Base-by-base conservation (phyloP, 2,797 vertebrate genomes). In the Smutsia temminckii region DNA sequence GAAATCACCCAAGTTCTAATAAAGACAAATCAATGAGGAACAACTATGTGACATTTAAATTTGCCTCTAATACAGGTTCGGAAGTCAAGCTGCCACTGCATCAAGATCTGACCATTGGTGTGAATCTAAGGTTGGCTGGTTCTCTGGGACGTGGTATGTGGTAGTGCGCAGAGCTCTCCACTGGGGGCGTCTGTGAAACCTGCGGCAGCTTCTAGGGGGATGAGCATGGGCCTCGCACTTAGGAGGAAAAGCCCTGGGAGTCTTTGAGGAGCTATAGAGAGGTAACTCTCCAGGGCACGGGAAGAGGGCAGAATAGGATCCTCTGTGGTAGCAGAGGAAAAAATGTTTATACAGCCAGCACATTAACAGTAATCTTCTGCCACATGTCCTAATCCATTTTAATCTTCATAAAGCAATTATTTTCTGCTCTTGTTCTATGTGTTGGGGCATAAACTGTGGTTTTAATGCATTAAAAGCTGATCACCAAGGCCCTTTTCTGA, bases 21-120 rank as follows among this genome's bases (percentile, higher is more conserved):
- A 92, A 89, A 97, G 90, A 81, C 81, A 91, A 94, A 96, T 93
- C 96, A 97, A 93, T 95, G 40, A 93, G 92, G 91, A 97, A 95
- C 40, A 93, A 83, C 85, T 95, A 40, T 16, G 61, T 95, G 96
- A 96, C 93, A 95, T 96, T 96, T 96, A 97, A 75, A 93, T 96
- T 64, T 81, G 77, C 68, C 78, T 94, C 68, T 53, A 97, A 91
- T 85, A 75, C 61, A 87, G 51, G 85, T 90, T 88, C 0, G 13
- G 87, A 95, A 96, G 93, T 91, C 69, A 91, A 93, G 88, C 77
- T 93, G 94, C 72, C 92, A 61, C 49, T 37, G 23, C 1, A 0
- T 27, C 3, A n/a, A 55, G 85, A 63, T 79, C 71, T 69, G 49
- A 80, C 66, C 32, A 57, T 16, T n/a, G 61, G 51, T 87, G 42